Base-by-base conservation (phyloP, 1,140 invertebrate species). In the Bombus confusus region DNA sequence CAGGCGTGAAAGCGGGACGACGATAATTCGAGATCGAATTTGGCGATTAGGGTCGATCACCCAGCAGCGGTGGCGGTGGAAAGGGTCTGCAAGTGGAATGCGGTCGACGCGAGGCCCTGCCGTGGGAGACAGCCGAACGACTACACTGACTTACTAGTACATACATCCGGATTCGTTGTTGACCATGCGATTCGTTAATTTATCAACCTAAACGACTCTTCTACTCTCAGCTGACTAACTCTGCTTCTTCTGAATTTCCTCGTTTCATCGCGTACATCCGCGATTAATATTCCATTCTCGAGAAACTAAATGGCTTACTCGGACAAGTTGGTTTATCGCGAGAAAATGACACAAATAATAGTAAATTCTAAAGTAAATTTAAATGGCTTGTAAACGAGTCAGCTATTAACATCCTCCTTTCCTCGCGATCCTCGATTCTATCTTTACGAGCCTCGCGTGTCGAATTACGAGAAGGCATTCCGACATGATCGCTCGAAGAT, bases 81-180 rank as follows among this genome's bases (percentile, higher is more conserved):
- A 90, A 91, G 90, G 88, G 86, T 88, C 88, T 68, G 86, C 88
- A 80, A 90, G 90, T 86, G 92, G 91, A 93, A 93, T 93, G 92
- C 90, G 90, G 86, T 89, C 88, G 89, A 91, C 88, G 88, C 87
- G 88, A 90, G 91, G 91, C 86, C 90, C 91, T 92, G 91, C 91
- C 91, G 89, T 91, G 90, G 90, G 90, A 92, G 91, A 92, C 91
- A 80, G 79, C 86, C 87, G 78, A 73, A 88, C 80, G 68, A 84
- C 88, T 83, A 72, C 84, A 80, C 85, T 73, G 83, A 86, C 73
- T 68, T 84, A 90, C 83, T 87, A 86, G 74, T 72, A 85, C 72
- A 13, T 47, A 31, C 47, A 31, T 76, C 81, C 73, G 39, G 39
- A 84, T 81, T 76, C 64, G 41, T 84, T n/a, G 73, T 74, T 31